Conservation (phyloP, 2,797 vertebrate species). For the Chloroceryle amazona region DNA sequence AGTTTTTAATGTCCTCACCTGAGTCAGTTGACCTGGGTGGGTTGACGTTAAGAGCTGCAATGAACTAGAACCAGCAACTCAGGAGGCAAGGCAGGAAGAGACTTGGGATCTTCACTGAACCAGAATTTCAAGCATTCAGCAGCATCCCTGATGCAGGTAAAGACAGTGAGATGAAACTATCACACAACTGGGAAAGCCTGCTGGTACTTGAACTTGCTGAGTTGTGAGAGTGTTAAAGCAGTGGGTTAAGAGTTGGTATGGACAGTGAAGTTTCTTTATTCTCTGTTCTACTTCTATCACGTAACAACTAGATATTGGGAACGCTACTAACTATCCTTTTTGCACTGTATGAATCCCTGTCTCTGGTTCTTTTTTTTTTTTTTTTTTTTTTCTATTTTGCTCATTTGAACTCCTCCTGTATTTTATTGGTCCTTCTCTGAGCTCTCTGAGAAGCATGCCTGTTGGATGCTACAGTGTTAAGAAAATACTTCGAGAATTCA, state of each 20-base stretch:
- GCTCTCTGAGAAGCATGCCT: not conserved
- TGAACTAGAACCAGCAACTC: not conserved
- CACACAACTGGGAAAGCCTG: not conserved
- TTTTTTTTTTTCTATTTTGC: not conserved
- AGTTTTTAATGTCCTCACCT: not conserved
- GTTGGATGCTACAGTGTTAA: not conserved
- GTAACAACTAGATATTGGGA: not conserved
- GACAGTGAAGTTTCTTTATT: not conserved
- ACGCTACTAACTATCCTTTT: not conserved
- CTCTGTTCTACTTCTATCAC: not conserved
- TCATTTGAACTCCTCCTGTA: not conserved
- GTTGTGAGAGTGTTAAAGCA: not conserved
- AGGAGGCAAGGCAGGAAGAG: not conserved
- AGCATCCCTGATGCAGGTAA: not conserved
- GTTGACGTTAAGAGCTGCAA: not conserved
- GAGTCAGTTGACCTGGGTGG: fast-evolving
- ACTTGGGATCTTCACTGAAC: not conserved
- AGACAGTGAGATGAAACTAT: not conserved
- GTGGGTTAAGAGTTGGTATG: too few species aligned
- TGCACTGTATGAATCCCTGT: not conserved
- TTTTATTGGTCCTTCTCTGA: not conserved
- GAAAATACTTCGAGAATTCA: not conserved
- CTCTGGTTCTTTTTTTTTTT: not conserved
- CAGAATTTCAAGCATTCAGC: not conserved
- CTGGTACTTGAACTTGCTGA: not conserved